Evolutionary conservation across 2,888 invertebrate species (phyloP).

Genomic region (Andrena flavipes): DNA sequence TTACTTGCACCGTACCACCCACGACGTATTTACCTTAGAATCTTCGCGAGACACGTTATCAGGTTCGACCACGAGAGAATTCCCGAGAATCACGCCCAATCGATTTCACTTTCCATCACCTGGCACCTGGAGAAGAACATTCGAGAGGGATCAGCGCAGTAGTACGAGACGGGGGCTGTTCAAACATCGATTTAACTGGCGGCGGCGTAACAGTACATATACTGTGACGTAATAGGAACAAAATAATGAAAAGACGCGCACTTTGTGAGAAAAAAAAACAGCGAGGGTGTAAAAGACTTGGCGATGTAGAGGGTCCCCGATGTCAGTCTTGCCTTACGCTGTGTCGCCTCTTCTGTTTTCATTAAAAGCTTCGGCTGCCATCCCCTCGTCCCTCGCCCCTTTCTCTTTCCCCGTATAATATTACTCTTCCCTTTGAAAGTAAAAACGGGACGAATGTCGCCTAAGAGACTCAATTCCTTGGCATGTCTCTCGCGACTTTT

Average conservation of each 20-base stretch:
- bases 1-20: neutral
- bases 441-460: slow-evolving; percentile 59
- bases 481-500: slow-evolving; percentile 47
- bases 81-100: slow-evolving; percentile 41
- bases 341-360: slow-evolving; percentile 74
- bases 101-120: neutral
- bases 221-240: slow-evolving; percentile 60
- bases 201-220: slow-evolving; percentile 12
- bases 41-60: neutral
- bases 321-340: slow-evolving; percentile 73
- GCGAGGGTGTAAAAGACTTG: slow-evolving; percentile 58
- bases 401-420: slow-evolving; percentile 49
- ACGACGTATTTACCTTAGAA: slow-evolving; percentile 27
- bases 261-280: slow-evolving; percentile 61
- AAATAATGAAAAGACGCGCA: slow-evolving; percentile 75
- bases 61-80: neutral
- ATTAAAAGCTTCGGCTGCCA: slow-evolving; percentile 72
- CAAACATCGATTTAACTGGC: slow-evolving; percentile 74
- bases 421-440: slow-evolving; percentile 57
- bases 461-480: slow-evolving; percentile 65
- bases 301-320: slow-evolving; percentile 56
- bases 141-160: slow-evolving; percentile 34
- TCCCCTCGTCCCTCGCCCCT: slow-evolving; percentile 27
- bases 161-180: slow-evolving; percentile 27
- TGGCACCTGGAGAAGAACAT: slow-evolving; percentile 51